Base-by-base conservation (phyloP, 2,113 vertebrate genomes). In the Calonectris borealis region DNA sequence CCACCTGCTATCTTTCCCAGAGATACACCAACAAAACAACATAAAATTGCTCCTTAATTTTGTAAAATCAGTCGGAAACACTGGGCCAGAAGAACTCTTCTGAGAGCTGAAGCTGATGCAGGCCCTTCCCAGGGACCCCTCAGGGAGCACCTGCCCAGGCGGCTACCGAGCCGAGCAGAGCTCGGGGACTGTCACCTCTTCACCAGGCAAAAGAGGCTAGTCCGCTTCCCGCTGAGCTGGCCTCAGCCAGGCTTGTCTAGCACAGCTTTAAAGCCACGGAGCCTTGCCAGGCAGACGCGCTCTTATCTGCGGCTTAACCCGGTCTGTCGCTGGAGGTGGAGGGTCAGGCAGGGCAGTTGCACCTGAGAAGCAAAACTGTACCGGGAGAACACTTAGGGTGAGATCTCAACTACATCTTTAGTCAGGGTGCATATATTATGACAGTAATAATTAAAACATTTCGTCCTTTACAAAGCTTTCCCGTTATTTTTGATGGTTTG, bases 121-220 rank as follows among this genome's bases (percentile, higher is more conserved):
- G 55, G 4, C 16, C 46, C 0, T 31, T 24, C 32, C 46, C 44
- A 16, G 18, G 25, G 60, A 27, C 10, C 34, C 3, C 25, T 9
- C 2, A 0, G 21, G 36, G 9, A 73, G 18, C 51, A 26, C 6
- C 6, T 2, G 13, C 42, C 18, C 25, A 0, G 14, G 32, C 5
- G 5, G 29, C 5, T 2, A 1, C 27, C 1, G 2, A 10, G 58
- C 22, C 0, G 16, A 46, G 69, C 31, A 0, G 10, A 44, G 48
- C 32, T 5, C 26, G 0, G 27, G 64, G n/a, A 7, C 31, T 1
- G 31, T 7, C 65, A n/a, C n/a, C 60, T 51, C 60, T 16, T 38
- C 46, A 7, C 10, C 13, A 1, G 14, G 11, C 19, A 29, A 11
- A 3, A 22, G 16, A 2, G 2, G 0, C 4, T 1, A 7, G 17